Conservation (phyloP, 2,888 invertebrate species). For the Fabriciana adippe region DNA sequence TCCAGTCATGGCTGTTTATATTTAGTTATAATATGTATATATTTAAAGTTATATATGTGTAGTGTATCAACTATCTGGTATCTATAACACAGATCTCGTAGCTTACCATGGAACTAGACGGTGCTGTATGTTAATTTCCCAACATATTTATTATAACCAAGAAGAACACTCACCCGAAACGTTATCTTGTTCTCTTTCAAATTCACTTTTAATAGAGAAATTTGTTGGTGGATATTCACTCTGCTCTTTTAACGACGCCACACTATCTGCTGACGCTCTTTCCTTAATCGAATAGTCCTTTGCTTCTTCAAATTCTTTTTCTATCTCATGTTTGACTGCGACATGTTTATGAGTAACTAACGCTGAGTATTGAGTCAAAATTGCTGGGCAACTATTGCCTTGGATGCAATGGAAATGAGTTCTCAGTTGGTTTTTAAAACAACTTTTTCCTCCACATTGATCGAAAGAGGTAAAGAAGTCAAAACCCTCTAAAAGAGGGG, state of each 20-base stretch:
- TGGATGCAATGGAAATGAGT: constrained; percentile 78
- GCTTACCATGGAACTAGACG: too few species aligned
- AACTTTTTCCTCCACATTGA: constrained; percentile 76
- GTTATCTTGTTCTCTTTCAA: constrained; percentile 74
- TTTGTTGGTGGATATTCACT: constrained; percentile 67
- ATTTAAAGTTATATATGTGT: too few species aligned
- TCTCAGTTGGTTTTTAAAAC: constrained; percentile 74
- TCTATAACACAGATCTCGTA: too few species aligned
- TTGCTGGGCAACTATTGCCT: constrained; percentile 75
- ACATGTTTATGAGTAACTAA: constrained; percentile 78
- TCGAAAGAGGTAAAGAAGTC: constrained; percentile 87
- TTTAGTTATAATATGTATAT: too few species aligned
- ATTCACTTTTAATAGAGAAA: constrained; percentile 77
- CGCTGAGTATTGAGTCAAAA: constrained; percentile 76
- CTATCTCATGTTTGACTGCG: constrained; percentile 68
- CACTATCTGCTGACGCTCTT: constrained; percentile 71
- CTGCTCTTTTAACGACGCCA: constrained; percentile 66
- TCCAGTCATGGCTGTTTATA: too few species aligned
- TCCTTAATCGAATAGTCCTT: constrained; percentile 79
- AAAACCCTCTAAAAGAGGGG: constrained; percentile 91
- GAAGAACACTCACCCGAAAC: constrained; percentile 74
- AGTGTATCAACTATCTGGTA: too few species aligned
- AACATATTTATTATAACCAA: background rate
- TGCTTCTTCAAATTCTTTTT: constrained; percentile 73
- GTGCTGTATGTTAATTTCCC: too few species aligned